Conservation (phyloP, 2,113 vertebrate genomes). For the Taxidea taxus region DNA sequence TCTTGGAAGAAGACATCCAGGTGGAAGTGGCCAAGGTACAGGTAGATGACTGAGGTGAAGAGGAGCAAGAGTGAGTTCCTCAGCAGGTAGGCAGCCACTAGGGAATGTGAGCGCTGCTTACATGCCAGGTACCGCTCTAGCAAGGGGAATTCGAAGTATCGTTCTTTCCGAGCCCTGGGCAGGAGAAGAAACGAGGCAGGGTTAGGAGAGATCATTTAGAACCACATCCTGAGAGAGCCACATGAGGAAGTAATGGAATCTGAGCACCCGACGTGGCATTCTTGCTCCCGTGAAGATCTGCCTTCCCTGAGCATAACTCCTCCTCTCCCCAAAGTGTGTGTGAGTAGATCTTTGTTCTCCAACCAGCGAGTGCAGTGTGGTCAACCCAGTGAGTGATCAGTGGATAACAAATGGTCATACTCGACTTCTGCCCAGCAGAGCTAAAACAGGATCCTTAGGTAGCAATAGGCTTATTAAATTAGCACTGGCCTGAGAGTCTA, state of each 20-base stretch:
- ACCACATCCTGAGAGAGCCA: background rate
- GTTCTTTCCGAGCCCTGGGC: slow-evolving; percentile 92
- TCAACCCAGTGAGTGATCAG: background rate
- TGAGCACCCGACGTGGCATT: background rate
- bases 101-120: slow-evolving; percentile 92
- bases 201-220: slow-evolving; percentile 17
- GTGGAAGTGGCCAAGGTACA: slow-evolving; percentile 95
- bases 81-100: slow-evolving; percentile 91
- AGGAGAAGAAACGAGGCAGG: slow-evolving; percentile 27
- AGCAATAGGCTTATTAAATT: background rate
- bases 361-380: background rate
- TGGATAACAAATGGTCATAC: background rate
- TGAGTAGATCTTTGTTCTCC: background rate
- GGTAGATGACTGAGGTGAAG: slow-evolving; percentile 90
- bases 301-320: background rate
- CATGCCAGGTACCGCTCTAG: slow-evolving; percentile 94
- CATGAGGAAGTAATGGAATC: background rate
- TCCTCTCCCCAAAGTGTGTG: background rate
- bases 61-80: slow-evolving; percentile 91
- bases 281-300: background rate
- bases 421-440: background rate
- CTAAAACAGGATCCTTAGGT: background rate
- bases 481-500: background rate
- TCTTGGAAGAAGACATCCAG: slow-evolving; percentile 92
- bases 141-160: slow-evolving; percentile 97